Percentiles rank a stretch among this genome's conserved stretches.
phyloP scores from a whole-genome alignment of 2,113 vertebrate species.

The Mastomys natalensis region DNA sequence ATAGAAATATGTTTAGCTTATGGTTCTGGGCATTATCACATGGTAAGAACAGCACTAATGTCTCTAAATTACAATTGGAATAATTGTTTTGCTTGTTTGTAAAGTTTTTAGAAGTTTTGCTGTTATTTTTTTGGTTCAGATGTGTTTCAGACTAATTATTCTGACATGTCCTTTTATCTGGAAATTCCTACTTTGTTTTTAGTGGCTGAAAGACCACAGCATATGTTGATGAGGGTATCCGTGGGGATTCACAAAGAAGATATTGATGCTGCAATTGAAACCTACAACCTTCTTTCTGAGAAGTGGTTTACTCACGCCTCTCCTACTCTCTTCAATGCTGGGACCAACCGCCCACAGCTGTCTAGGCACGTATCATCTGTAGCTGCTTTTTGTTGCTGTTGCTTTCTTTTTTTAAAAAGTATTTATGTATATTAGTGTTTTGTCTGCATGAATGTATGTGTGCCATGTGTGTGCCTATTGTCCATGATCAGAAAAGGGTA shows the following conservation, averaged over 20 bases:
- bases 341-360: slow-evolving; percentile 96
- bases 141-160: slow-evolving; percentile 44
- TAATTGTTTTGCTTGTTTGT: slow-evolving; percentile 18
- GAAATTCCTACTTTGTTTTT: not conserved
- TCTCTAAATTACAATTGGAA: slow-evolving; percentile 59
- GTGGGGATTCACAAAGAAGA: slow-evolving; percentile 95
- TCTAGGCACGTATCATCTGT: slow-evolving; percentile 89
- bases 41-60: not conserved
- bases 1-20: not conserved
- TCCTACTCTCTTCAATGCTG: slow-evolving; percentile 97
- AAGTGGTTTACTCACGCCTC: slow-evolving; percentile 98
- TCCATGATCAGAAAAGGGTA: not conserved
- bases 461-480: not conserved
- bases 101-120: not conserved
- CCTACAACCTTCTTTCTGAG: slow-evolving; percentile 97
- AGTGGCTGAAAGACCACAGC: slow-evolving; percentile 98
- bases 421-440: not conserved
- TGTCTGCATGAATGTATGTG: not conserved
- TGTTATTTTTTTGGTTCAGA: slow-evolving; percentile 26
- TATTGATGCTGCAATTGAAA: slow-evolving; percentile 95
- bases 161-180: not conserved
- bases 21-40: not conserved
- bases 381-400: not conserved
- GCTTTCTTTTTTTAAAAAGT: not conserved
- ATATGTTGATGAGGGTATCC: slow-evolving; percentile 98